Evolutionary conservation across 2,888 invertebrate species (phyloP).

Genomic region (Ligdia adustata): DNA sequence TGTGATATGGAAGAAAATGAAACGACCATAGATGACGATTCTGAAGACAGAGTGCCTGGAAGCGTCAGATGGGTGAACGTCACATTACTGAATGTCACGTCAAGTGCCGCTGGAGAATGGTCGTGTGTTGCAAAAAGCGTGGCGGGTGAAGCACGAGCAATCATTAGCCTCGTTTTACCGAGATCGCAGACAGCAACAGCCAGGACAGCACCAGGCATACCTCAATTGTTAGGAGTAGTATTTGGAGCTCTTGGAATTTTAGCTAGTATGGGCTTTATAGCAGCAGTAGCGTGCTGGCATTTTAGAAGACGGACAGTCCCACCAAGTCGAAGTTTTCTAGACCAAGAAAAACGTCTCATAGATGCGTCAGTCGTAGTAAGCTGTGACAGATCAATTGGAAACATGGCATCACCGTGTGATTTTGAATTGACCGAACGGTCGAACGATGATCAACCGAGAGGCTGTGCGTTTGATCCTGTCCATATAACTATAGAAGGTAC

Average conservation of each 20-base stretch:
- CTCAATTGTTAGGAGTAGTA: slow-evolving; percentile 89
- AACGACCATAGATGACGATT: slow-evolving; percentile 68
- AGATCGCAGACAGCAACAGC: slow-evolving; percentile 90
- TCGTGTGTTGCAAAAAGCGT: slow-evolving; percentile 91
- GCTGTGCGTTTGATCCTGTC: slow-evolving; percentile 83
- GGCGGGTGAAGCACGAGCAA: slow-evolving; percentile 85
- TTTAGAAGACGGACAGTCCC: slow-evolving; percentile 89
- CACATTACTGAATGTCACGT: slow-evolving; percentile 92
- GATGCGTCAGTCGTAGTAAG: slow-evolving; percentile 88
- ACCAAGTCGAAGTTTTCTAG: slow-evolving; percentile 89
- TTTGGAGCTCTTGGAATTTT: slow-evolving; percentile 89
- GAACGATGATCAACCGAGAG: slow-evolving; percentile 72
- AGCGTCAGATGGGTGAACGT: slow-evolving; percentile 90
- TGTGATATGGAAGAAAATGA: slow-evolving; percentile 78
- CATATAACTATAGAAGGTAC: slow-evolving; percentile 86
- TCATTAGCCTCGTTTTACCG: slow-evolving; percentile 82
- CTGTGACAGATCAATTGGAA: slow-evolving; percentile 87
- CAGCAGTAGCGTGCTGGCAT: slow-evolving; percentile 83
- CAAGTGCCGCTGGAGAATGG: slow-evolving; percentile 93
- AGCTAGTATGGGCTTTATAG: slow-evolving; percentile 86
- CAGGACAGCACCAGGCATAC: slow-evolving; percentile 88
- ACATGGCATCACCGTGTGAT: slow-evolving; percentile 83
- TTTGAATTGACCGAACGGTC: slow-evolving; percentile 78
- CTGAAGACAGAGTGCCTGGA: slow-evolving; percentile 74
- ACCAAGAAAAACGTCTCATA: slow-evolving; percentile 93